A percentile compares a stretch with the other conserved stretches of the same genome.
Conservation (phyloP, 2,113 vertebrate genomes). For the Xenotilapia leptura region DNA sequence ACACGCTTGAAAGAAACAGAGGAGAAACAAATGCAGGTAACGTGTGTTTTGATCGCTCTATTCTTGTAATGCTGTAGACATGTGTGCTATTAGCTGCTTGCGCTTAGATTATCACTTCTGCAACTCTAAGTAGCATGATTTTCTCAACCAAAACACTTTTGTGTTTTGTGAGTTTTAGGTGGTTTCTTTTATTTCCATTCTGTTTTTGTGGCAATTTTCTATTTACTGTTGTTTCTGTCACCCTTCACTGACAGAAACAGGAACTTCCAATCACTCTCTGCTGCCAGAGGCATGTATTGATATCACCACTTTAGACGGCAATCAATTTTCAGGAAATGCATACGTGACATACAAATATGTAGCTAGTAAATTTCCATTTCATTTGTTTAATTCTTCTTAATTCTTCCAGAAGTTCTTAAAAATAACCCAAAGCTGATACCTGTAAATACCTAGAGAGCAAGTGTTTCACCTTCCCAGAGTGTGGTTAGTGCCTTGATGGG, state of each 20-base stretch:
- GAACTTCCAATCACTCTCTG: neutral
- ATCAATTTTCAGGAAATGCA: neutral
- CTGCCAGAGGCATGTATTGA: neutral
- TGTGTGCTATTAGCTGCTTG: neutral
- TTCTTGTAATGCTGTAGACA: neutral
- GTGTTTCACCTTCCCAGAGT: neutral
- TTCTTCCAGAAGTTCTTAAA: neutral
- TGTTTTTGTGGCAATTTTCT: neutral
- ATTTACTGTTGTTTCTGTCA: neutral
- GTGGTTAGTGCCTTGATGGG: neutral
- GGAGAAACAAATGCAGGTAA: neutral
- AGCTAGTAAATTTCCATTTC: neutral
- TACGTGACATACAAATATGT: neutral
- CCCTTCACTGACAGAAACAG: neutral
- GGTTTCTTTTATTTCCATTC: neutral
- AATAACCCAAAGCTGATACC: neutral
- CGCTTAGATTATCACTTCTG: neutral
- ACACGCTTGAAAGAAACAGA: neutral
- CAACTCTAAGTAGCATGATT: neutral
- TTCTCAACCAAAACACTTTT: neutral
- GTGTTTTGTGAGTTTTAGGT: neutral
- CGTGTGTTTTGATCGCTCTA: neutral
- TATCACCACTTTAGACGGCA: neutral
- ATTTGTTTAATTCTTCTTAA: neutral
- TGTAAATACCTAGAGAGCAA: neutral